These are phyloP conservation scores for Scolopax mira DNA, from an alignment of 2,113 vertebrate genomes.

Conservation along the genomic window DNA sequence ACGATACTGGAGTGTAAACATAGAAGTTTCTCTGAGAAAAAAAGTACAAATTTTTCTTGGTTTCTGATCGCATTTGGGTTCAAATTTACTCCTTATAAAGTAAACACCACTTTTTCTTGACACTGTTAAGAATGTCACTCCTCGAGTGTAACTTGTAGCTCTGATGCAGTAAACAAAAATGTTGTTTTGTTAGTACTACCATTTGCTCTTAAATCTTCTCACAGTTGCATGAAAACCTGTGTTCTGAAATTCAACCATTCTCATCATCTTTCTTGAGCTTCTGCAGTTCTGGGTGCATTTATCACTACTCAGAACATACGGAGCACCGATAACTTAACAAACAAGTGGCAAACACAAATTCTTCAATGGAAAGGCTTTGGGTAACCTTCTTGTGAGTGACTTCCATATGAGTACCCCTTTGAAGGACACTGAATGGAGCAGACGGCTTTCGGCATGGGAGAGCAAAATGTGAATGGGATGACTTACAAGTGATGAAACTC, in stretches of 20 bases:
- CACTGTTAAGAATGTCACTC: constrained; percentile 43
- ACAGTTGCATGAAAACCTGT: constrained; percentile 22
- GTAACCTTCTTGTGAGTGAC: neutral
- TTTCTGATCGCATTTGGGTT: neutral
- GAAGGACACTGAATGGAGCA: constrained; percentile 23
- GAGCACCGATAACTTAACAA: neutral
- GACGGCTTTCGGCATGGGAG: neutral
- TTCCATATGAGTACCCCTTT: neutral
- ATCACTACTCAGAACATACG: neutral
- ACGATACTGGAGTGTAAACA: neutral
- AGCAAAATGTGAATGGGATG: constrained; percentile 40
- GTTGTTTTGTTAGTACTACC: constrained; percentile 45
- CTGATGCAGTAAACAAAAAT: constrained; percentile 60
- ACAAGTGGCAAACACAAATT: constrained; percentile 11
- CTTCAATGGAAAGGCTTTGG: neutral
- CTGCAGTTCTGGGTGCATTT: neutral
- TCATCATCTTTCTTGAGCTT: neutral
- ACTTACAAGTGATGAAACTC: constrained; percentile 38
- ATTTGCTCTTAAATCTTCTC: constrained; percentile 31
- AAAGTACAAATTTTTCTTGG: neutral
- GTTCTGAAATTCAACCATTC: constrained; percentile 7
- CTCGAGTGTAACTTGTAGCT: constrained; percentile 29
- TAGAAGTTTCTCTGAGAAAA: neutral
- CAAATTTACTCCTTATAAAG: constrained; percentile 33
- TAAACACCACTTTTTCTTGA: constrained; percentile 18